phyloP scores from a whole-genome alignment of 2,888 invertebrate species.

The Branchipolynoe longqiensis region DNA sequence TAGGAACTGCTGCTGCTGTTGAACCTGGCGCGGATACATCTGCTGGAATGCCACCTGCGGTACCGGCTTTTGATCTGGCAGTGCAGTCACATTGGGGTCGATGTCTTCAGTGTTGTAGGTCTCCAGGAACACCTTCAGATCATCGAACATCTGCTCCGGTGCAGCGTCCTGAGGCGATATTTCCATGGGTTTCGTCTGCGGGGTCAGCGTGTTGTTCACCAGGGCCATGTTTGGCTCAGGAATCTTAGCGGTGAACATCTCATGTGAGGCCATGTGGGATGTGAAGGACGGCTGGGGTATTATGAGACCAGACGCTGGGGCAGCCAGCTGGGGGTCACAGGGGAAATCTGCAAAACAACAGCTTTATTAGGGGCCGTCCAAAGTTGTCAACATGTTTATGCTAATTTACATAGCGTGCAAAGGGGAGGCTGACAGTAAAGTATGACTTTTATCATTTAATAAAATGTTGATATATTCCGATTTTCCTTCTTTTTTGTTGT shows the following conservation, averaged over 20 bases:
- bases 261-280: neutral
- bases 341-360: too few species aligned
- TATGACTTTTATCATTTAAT: too few species aligned
- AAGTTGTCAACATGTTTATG: too few species aligned
- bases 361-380: too few species aligned
- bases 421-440: too few species aligned
- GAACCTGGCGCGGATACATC: neutral
- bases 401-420: too few species aligned
- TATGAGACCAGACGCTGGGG: neutral
- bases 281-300: neutral
- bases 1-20: neutral
- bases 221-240: neutral
- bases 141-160: neutral
- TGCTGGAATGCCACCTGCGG: neutral
- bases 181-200: slow-evolving; percentile 8
- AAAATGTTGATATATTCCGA: too few species aligned
- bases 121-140: neutral
- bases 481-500: too few species aligned
- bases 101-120: neutral
- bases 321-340: slow-evolving; percentile 20
- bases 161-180: neutral
- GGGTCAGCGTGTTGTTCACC: neutral
- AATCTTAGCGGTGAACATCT: slow-evolving; percentile 6
- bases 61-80: neutral
- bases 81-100: neutral